These are phyloP conservation scores for Pachypanchax playfairii DNA, from an alignment of 2,113 vertebrate species.

Conservation along the genomic window DNA sequence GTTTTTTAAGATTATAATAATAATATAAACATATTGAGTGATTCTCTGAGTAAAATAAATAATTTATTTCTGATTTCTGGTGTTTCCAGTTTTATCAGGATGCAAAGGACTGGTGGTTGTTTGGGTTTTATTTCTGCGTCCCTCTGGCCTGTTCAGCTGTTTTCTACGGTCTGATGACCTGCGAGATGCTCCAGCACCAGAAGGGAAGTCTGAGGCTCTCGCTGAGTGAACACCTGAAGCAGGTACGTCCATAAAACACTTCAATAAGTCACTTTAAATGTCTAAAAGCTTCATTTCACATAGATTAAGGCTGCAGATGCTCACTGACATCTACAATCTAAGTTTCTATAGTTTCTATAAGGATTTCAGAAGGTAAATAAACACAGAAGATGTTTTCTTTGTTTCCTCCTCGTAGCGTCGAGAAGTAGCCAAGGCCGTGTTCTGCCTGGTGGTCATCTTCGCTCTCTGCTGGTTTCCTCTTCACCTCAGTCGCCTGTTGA, in stretches of 20 bases:
- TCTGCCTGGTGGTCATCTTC: slow-evolving; percentile 94
- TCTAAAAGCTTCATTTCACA: no score
- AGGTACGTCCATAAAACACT: slow-evolving; percentile 74
- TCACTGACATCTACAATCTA: no score
- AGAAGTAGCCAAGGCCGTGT: slow-evolving; percentile 94
- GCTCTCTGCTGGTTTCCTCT: slow-evolving; percentile 97
- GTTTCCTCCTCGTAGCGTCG: slow-evolving; percentile 78
- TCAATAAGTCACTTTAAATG: not conserved
- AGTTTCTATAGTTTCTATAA: no score
- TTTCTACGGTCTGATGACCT: slow-evolving; percentile 94
- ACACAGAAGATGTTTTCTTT: not conserved
- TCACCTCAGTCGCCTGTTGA: slow-evolving; percentile 92
- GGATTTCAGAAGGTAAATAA: no score
- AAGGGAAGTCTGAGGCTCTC: slow-evolving; percentile 88
- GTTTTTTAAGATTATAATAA: no score
- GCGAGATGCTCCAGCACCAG: slow-evolving; percentile 90
- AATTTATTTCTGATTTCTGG: not conserved
- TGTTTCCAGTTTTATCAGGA: slow-evolving; percentile 86
- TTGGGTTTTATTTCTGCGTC: slow-evolving; percentile 96
- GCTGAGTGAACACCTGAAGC: slow-evolving; percentile 93
- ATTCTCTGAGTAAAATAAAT: not conserved
- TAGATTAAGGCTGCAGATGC: no score
- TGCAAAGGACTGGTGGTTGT: slow-evolving; percentile 95
- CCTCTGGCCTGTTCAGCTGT: slow-evolving; percentile 88
- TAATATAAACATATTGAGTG: no score